Percentiles rank a stretch among this genome's conserved stretches.
phyloP scores from a whole-genome alignment of 1,140 invertebrate species.

The Aphis craccivora region DNA sequence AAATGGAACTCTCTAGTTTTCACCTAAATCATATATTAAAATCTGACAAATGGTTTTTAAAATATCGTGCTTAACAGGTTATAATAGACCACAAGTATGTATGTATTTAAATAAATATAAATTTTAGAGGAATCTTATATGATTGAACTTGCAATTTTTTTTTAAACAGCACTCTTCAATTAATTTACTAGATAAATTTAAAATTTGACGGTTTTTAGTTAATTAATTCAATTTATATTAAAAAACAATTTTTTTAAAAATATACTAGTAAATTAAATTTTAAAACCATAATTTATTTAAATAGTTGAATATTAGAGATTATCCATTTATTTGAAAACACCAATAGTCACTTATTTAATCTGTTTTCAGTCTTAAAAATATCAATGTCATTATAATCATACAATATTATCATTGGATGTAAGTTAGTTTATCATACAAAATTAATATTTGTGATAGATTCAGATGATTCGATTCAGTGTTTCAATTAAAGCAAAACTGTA shows the following conservation, averaged over 20 bases:
- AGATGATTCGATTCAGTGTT: neutral
- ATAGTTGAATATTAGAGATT: neutral
- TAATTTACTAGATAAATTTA: neutral
- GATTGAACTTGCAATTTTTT: neutral
- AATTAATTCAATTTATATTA: neutral
- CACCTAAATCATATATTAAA: neutral
- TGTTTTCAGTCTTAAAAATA: neutral
- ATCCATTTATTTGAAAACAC: no score
- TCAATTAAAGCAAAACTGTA: neutral
- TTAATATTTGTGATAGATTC: neutral
- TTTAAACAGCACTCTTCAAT: neutral
- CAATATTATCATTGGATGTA: neutral
- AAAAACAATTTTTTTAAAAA: no score
- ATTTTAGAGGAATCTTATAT: neutral
- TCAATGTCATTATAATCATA: neutral
- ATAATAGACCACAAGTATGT: neutral
- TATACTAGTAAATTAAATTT: neutral
- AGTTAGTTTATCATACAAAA: neutral
- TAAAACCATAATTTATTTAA: neutral
- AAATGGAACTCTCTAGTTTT: neutral
- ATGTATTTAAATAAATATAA: neutral
- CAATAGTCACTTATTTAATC: no score
- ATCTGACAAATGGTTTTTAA: constrained; percentile 17
- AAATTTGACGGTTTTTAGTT: neutral
- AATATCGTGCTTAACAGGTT: neutral